Evolutionary conservation across 2,888 invertebrate species (phyloP).

Genomic region (Cephalotes varians): DNA sequence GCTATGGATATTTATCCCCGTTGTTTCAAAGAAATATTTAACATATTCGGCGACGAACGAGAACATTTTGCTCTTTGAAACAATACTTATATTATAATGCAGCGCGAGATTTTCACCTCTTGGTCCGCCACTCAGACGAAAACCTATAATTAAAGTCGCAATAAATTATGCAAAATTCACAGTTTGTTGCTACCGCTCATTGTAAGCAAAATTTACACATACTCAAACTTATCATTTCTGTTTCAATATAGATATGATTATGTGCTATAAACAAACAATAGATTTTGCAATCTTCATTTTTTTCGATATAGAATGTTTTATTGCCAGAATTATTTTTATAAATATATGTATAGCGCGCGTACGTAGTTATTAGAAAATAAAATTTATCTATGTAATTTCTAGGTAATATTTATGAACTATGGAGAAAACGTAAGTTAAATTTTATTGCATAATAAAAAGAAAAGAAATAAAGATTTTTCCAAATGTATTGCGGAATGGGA

Average conservation of each 20-base stretch:
- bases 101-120: constrained; percentile 11
- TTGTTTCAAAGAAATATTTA: constrained; percentile 48
- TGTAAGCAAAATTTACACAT: neutral
- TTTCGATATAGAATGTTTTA: neutral
- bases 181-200: neutral
- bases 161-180: constrained; percentile 10
- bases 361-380: neutral
- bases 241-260: neutral
- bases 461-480: neutral
- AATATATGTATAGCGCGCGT: too few relatives aligned
- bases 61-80: constrained; percentile 44
- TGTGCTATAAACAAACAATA: neutral
- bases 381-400: neutral
- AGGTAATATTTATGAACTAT: neutral
- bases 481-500: constrained; percentile 23
- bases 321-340: neutral
- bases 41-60: constrained; percentile 43
- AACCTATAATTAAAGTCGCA: constrained; percentile 20
- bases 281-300: neutral
- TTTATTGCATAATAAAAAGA: neutral
- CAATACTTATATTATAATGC: constrained; percentile 15
- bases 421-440: neutral
- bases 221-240: neutral
- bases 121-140: neutral
- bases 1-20: constrained; percentile 28